Evolutionary conservation across 2,888 invertebrate genomes (phyloP).

Genomic region (Malthinus seriepunctatus): DNA sequence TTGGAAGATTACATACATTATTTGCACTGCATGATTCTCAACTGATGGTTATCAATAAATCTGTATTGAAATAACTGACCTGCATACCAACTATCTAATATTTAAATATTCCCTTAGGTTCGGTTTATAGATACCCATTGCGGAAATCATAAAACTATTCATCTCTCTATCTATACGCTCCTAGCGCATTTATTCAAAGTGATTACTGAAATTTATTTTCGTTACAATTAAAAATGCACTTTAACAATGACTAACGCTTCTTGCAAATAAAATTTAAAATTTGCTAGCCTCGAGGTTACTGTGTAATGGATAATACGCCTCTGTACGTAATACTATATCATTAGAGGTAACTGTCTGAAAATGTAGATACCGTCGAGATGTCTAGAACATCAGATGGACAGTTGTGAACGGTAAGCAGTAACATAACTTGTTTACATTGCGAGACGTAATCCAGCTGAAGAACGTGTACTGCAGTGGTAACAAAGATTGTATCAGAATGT

Average conservation of each 20-base stretch:
- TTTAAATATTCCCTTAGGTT: no score
- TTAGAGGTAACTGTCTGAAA: slow-evolving; percentile 12
- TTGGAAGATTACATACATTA: no score
- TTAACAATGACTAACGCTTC: slow-evolving; percentile 4
- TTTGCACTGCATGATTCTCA: no score
- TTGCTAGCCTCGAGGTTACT: not conserved
- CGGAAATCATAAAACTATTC: no score
- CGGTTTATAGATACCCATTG: no score
- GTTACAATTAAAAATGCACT: not conserved
- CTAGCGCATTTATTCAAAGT: no score
- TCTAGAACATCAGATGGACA: slow-evolving; percentile 13
- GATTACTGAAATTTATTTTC: no score
- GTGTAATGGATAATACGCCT: not conserved
- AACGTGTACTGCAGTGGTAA: slow-evolving; percentile 10
- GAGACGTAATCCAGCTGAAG: slow-evolving; percentile 9
- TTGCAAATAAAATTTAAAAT: not conserved
- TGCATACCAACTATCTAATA: no score
- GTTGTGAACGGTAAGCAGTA: slow-evolving; percentile 12
- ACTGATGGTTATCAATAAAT: no score
- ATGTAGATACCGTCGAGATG: slow-evolving; percentile 6
- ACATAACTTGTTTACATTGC: slow-evolving; percentile 23
- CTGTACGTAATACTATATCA: slow-evolving; percentile 5
- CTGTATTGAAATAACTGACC: no score
- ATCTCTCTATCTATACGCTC: no score
- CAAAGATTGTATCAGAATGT: slow-evolving; percentile 10